Base-by-base conservation (phyloP, 35 echinoderm and acorn worm genomes). In the Amphiura filiformis region DNA sequence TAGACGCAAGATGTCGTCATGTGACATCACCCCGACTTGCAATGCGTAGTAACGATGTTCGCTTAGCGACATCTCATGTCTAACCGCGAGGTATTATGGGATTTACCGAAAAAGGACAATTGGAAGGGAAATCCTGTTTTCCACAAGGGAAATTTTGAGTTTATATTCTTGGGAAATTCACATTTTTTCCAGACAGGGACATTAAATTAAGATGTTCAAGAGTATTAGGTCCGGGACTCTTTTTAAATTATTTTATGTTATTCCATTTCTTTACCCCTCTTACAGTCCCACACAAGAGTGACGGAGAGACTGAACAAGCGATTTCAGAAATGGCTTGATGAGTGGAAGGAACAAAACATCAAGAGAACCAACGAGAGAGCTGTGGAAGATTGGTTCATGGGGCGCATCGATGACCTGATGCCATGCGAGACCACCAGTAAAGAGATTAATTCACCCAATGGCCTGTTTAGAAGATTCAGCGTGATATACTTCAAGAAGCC, bases 311-410 rank as follows among this genome's bases (percentile, higher is more conserved):
- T 94, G 32, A 86, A 90, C 28, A 81, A 84, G 26, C 78, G 88
- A 20, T 99, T 99, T 80, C 85, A 91, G 56, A 86, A 90, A 26
- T 99, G 93, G 87, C 84, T 92, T 7, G 80, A 90, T 31, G 49
- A 52, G 0, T 99, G 96, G 96, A 94, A 90, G 40, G 87, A 88
- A 17, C 33, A 76, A 22, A 65, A 99, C 41, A 88, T 99, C 28
- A 92, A 61, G 23, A 80, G 87, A 76, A 76, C 84, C 4, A 90
- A 99, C 38, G 86, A 89, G 12, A 75, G 32, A 26, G 93, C 86
- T 0, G 87, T 92, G 1, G 89, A 99, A 57, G 86, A 87, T n/a
- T 99, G 96, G 96, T 99, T 99, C 49, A 78, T 94, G 80, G 96
- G 96, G 11, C 70, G 91, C 0, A 87, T 90, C 23, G 93, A 99